Conservation (phyloP, 2,797 vertebrate genomes). For the Etheostoma nigrum region DNA sequence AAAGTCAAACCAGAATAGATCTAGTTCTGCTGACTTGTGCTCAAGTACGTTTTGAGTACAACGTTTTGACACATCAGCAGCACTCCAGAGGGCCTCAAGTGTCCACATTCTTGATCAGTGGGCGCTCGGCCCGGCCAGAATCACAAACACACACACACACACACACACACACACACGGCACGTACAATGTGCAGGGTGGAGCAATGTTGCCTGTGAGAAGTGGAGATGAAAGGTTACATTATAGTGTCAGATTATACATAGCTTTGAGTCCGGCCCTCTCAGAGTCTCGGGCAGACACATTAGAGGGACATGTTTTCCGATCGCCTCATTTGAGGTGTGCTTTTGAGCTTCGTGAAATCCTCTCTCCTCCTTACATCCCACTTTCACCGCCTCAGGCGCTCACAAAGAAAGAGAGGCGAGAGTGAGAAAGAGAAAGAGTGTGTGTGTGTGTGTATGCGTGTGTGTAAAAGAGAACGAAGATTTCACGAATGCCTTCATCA, state of each 20-base stretch:
- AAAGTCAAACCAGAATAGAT: conserved; percentile 59
- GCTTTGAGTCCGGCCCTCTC: conserved; percentile 65
- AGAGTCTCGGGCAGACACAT: conserved; percentile 67
- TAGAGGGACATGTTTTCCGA: conserved; percentile 75
- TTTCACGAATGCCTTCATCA: conserved; percentile 85
- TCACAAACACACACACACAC: conserved; percentile 35
- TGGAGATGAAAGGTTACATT: conserved; percentile 77
- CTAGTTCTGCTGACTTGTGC: conserved; percentile 56
- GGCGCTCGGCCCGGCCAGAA: conserved; percentile 28
- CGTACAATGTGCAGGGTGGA: conserved; percentile 52
- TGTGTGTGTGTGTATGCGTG: conserved; percentile 30
- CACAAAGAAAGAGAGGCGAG: conserved; percentile 56
- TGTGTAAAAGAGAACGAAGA: conserved; percentile 69
- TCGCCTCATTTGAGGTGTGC: conserved; percentile 77
- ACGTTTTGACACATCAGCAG: conserved; percentile 79
- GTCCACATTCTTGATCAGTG: conserved; percentile 69
- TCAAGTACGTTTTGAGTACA: not conserved
- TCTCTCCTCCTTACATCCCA: conserved; percentile 73
- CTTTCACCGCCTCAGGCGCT: conserved; percentile 77
- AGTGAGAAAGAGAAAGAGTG: conserved; percentile 53
- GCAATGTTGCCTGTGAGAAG: conserved; percentile 69
- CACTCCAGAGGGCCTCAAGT: conserved; percentile 71
- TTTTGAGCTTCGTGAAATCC: conserved; percentile 78
- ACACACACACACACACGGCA: conserved; percentile 35
- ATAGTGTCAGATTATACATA: conserved; percentile 73